These are phyloP conservation scores for Stegastes partitus DNA, from an alignment of 2,113 vertebrate species.

Conservation along the genomic window DNA sequence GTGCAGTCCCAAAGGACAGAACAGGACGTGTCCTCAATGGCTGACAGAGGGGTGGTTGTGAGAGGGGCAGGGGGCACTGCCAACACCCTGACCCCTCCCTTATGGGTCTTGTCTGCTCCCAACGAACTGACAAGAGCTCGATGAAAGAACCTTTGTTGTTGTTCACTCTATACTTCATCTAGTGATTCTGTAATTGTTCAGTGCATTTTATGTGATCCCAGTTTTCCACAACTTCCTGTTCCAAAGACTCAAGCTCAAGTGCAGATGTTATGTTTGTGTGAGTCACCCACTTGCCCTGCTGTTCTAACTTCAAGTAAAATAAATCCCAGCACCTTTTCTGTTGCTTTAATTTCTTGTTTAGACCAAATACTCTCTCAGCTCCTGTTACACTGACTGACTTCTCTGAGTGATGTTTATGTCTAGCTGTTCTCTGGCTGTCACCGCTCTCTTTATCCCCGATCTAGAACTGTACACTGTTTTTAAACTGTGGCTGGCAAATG, in stretches of 20 bases:
- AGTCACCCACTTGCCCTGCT: too few relatives aligned
- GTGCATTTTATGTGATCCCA: too few relatives aligned
- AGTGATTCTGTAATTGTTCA: too few relatives aligned
- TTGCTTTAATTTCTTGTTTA: too few relatives aligned
- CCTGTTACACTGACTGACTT: not conserved
- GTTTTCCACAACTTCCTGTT: too few relatives aligned
- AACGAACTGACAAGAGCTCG: not conserved
- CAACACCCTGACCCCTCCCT: constrained; percentile 26
- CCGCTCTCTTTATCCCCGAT: not conserved
- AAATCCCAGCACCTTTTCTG: too few relatives aligned
- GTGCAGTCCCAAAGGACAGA: constrained; percentile 15
- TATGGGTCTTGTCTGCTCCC: not conserved
- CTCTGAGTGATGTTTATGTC: constrained; percentile 20
- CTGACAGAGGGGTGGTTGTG: constrained; percentile 42
- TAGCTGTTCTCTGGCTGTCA: constrained; percentile 1
- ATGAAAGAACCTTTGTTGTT: constrained; percentile 36
- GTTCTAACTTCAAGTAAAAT: too few relatives aligned
- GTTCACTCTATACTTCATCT: not conserved
- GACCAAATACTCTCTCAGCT: too few relatives aligned
- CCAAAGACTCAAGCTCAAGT: too few relatives aligned
- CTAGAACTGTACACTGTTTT: not conserved
- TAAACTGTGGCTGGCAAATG: constrained; percentile 1
- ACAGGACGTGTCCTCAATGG: constrained; percentile 33
- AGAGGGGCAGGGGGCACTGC: constrained; percentile 15
- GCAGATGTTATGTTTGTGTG: too few relatives aligned